A percentile compares a stretch with the other conserved stretches of the same genome.
Conservation (phyloP, 2,797 vertebrate genomes). For the Melanogrammus aeglefinus region DNA sequence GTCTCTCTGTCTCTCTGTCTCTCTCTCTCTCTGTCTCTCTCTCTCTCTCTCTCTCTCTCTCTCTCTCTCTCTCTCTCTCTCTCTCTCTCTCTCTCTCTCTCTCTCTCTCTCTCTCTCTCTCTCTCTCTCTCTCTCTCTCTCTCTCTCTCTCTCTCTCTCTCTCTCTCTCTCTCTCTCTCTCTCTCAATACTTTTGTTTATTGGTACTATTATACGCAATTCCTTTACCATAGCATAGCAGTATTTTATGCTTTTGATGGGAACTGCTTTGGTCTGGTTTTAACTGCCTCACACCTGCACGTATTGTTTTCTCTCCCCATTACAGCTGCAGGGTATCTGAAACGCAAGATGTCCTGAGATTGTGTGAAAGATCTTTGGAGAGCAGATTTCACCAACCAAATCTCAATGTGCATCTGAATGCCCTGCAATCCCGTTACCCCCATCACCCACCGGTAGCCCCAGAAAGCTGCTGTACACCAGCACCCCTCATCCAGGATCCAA, state of each 20-base stretch:
- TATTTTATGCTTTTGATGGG: conserved; percentile 56
- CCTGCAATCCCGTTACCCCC: background rate
- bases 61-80: conserved; percentile 30
- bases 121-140: background rate
- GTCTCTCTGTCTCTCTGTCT: conserved; percentile 31
- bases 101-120: conserved; percentile 30
- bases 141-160: background rate
- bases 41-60: conserved; percentile 23
- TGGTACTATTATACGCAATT: background rate
- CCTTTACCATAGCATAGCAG: conserved; percentile 16
- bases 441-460: conserved; percentile 49
- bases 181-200: background rate
- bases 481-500: background rate
- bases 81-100: conserved; percentile 27
- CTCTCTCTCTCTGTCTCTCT: too few relatives aligned
- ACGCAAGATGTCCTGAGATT: conserved; percentile 31
- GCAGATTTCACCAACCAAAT: conserved; percentile 2
- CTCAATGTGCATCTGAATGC: conserved; percentile 13
- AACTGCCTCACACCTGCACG: conserved; percentile 67
- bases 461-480: conserved; percentile 51
- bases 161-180: conserved; percentile 4
- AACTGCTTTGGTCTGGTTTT: conserved; percentile 59
- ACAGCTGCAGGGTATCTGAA: conserved; percentile 50
- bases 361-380: conserved; percentile 50
- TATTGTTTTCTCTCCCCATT: conserved; percentile 51